Conservation (phyloP, 2,888 invertebrate genomes). For the Eubasilissa splendida region DNA sequence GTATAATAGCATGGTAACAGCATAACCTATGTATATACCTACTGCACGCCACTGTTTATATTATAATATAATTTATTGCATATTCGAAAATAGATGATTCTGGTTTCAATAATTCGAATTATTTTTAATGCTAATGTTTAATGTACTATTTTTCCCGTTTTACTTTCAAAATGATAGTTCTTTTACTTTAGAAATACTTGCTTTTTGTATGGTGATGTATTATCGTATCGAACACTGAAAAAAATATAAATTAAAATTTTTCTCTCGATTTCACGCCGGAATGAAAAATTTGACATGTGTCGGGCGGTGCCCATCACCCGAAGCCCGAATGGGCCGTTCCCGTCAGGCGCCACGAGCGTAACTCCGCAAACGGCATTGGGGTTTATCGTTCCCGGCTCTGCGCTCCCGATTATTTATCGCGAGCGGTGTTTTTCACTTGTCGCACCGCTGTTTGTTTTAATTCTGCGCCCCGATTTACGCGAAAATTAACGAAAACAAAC, state of each 20-base stretch:
- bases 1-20: no score
- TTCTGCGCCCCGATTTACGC: conserved; percentile 46
- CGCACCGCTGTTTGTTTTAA: conserved; percentile 39
- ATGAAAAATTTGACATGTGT: conserved; percentile 41
- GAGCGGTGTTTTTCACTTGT: conserved; percentile 40
- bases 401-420: conserved; percentile 37
- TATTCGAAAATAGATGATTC: no score
- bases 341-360: conserved; percentile 40
- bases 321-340: conserved; percentile 48
- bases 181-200: no score
- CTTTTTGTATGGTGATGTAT: no score
- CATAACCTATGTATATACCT: no score
- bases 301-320: conserved; percentile 33
- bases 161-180: no score
- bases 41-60: no score
- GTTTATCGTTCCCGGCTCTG: conserved; percentile 5
- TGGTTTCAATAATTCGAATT: no score
- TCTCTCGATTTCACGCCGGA: background rate
- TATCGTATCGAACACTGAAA: no score
- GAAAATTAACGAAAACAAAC: conserved; percentile 54
- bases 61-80: no score
- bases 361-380: conserved; percentile 1
- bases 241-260: background rate
- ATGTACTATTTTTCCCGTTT: no score
- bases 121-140: no score